Evolutionary conservation across 1,140 invertebrate genomes (phyloP).

Genomic region (Drosophila biarmipes): DNA sequence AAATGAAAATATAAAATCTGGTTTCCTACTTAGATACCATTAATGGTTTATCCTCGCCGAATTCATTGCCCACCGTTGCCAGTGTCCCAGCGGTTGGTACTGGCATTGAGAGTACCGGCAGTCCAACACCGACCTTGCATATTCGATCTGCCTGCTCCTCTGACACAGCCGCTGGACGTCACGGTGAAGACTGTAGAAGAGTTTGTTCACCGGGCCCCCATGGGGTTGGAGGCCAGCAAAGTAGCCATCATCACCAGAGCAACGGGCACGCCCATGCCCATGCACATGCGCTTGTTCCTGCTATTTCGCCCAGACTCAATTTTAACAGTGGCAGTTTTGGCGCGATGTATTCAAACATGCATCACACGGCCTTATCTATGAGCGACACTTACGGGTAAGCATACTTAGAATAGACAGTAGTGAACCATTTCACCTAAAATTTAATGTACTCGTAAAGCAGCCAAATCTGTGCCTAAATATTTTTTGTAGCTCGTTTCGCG

Average conservation of each 20-base stretch:
- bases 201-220: constrained; percentile 33
- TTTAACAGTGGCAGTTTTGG: constrained; percentile 74
- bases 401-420: not conserved
- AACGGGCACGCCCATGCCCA: constrained; percentile 58
- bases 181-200: constrained; percentile 28
- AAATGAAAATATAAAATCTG: not conserved
- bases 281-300: constrained; percentile 60
- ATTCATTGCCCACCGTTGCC: constrained; percentile 17
- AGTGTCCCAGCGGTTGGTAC: constrained; percentile 1
- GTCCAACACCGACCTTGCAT: constrained; percentile 18
- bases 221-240: constrained; percentile 39
- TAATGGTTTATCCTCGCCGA: constrained; percentile 46
- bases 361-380: constrained; percentile 74
- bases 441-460: too few relatives aligned
- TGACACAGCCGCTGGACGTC: constrained; percentile 12
- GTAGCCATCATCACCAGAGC: constrained; percentile 20
- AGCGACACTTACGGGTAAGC: constrained; percentile 77
- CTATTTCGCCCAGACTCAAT: constrained; percentile 76
- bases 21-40: constrained; percentile 36
- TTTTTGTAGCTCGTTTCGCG: too few relatives aligned
- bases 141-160: constrained; percentile 13
- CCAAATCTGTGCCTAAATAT: too few relatives aligned
- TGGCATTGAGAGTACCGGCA: constrained; percentile 30
- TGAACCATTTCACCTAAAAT: too few relatives aligned
- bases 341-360: constrained; percentile 81